These are phyloP conservation scores for Orchestia grillus DNA, from an alignment of 1,140 invertebrate species.

Conservation along the genomic window DNA sequence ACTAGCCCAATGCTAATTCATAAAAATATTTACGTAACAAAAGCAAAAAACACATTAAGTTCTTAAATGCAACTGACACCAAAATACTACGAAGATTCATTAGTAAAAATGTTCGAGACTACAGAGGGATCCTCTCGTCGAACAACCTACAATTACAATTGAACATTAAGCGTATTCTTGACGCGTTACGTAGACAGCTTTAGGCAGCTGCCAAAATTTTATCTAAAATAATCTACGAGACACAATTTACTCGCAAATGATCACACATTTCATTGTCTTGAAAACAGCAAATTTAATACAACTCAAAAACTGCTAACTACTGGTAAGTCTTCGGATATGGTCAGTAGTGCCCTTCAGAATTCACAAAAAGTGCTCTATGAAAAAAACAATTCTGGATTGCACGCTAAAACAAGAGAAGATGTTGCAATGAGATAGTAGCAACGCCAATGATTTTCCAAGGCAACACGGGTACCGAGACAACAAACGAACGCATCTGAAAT, in stretches of 20 bases:
- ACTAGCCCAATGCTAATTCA: neutral
- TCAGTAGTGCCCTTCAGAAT: neutral
- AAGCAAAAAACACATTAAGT: conserved; percentile 17
- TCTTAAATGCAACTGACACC: conserved; percentile 27
- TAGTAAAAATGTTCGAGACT: neutral
- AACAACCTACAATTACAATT: neutral
- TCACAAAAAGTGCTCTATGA: neutral
- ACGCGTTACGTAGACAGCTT: neutral
- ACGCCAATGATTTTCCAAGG: neutral
- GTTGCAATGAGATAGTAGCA: neutral
- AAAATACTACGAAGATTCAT: conserved; percentile 23
- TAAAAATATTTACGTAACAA: conserved; percentile 38
- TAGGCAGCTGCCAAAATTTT: neutral
- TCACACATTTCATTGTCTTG: neutral
- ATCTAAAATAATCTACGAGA: neutral
- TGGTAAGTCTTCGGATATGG: neutral
- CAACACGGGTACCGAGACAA: neutral
- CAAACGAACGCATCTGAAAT: neutral
- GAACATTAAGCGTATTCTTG: neutral
- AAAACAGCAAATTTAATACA: neutral
- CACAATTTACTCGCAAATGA: neutral
- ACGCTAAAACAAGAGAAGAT: neutral
- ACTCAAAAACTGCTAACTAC: neutral
- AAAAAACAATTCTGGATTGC: neutral
- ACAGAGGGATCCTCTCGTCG: neutral